A percentile compares a stretch with the other conserved stretches of the same genome.
phyloP scores from a whole-genome alignment of 2,113 vertebrate species.

The Oostethus manadensis region DNA sequence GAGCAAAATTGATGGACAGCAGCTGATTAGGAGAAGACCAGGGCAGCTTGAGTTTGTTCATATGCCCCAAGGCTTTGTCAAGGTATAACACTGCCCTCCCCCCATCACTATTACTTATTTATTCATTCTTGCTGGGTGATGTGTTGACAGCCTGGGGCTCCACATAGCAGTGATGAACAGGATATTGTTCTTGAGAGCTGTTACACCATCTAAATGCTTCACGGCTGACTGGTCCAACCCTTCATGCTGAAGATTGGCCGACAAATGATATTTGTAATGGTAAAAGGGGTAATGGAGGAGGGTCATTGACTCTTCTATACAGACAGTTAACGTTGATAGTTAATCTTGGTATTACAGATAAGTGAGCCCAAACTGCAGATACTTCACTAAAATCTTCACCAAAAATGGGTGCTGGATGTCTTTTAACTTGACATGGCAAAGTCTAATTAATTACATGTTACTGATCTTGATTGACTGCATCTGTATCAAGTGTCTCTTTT shows the following conservation, averaged over 20 bases:
- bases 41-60: slow-evolving; percentile 38
- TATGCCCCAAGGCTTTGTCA: slow-evolving; percentile 56
- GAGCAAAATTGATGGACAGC: slow-evolving; percentile 55
- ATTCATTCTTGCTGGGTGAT: slow-evolving; percentile 43
- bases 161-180: slow-evolving; percentile 25
- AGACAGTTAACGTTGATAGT: slow-evolving; percentile 13
- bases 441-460: too few species aligned
- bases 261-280: slow-evolving; percentile 36
- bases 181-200: slow-evolving; percentile 38
- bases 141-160: slow-evolving; percentile 42
- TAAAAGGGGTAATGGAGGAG: neutral
- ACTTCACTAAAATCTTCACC: too few species aligned
- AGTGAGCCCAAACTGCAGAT: neutral
- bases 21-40: slow-evolving; percentile 62
- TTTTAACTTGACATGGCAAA: too few species aligned
- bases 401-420: too few species aligned
- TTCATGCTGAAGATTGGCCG: slow-evolving; percentile 25
- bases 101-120: slow-evolving; percentile 47
- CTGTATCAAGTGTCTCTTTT: too few species aligned
- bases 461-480: too few species aligned
- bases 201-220: slow-evolving; percentile 14
- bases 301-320: neutral
- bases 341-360: slow-evolving; percentile 4
- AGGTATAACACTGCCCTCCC: slow-evolving; percentile 46
- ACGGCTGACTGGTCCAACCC: slow-evolving; percentile 14